Conservation (phyloP, 2,113 vertebrate genomes). For the Cynoglossus semilaevis region DNA sequence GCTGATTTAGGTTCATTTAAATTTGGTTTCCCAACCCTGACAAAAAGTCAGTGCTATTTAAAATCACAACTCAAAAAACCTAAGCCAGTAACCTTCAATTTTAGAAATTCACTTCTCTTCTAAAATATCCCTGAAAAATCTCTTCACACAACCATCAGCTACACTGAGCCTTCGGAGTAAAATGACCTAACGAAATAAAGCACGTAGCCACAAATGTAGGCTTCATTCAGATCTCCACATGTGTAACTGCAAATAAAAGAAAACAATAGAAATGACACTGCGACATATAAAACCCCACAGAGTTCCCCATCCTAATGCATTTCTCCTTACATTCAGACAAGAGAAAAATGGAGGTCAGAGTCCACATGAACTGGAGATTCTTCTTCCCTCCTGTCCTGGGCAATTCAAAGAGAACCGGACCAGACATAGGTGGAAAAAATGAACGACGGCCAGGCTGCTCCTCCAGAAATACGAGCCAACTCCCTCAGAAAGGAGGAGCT, state of each 20-base stretch:
- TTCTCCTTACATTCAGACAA: not conserved
- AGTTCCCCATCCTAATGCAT: not conserved
- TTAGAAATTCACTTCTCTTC: not conserved
- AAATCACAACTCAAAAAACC: no score
- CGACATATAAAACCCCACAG: not conserved
- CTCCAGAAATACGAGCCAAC: slow-evolving; percentile 23
- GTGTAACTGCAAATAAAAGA: no score
- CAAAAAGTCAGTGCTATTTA: no score
- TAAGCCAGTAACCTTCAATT: not conserved
- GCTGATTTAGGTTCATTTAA: no score
- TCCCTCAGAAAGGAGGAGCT: slow-evolving; percentile 39
- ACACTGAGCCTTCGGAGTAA: slow-evolving; percentile 1
- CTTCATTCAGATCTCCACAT: no score
- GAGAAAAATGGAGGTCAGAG: not conserved
- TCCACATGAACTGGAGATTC: not conserved
- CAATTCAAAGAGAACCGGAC: slow-evolving; percentile 4
- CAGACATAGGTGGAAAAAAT: slow-evolving; percentile 9
- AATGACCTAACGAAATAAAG: no score
- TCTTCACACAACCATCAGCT: not conserved
- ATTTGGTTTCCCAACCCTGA: no score
- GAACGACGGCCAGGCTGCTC: not conserved
- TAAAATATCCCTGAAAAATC: not conserved
- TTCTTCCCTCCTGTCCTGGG: not conserved
- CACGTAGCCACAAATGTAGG: no score
- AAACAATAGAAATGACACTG: not conserved